Base-by-base conservation (phyloP, 1,140 invertebrate species). In the Drosophila yakuba region DNA sequence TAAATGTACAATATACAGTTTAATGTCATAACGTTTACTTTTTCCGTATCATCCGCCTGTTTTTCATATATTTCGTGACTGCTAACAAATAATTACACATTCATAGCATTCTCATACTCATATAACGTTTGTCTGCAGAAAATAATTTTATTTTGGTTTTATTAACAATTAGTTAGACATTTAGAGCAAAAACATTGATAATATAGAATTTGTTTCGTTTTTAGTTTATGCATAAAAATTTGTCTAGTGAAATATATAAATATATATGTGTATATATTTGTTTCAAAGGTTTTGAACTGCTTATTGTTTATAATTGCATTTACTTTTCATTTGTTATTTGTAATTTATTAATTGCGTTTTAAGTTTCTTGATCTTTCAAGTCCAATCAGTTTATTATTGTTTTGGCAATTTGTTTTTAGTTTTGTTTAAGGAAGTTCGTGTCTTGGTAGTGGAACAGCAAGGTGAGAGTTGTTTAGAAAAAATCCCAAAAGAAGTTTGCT, bases 181-280 rank as follows among this genome's bases (percentile, higher is more conserved):
- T 89, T 89, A 89, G 84, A 89, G 84, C 84, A 89, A 89, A 89
- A 89, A 89, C 84, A 89, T 89, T 84, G 74, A 89, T 89, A 89
- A 89, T 89, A 88, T 89, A 89, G 84, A 84, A 77, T 83, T 71
- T 82, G 52, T 80, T 67, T 74, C 63, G 47, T 51, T 66, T 80
- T 66, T 68, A 80, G 73, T 74, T 63, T 68, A 89, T 74, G 80
- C 84, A 89, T 86, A 88, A 83, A 86, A 88, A 83, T 86, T 86
- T 76, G 76, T 86, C 83, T 86, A 86, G 75, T 88, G 83, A 83
- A 83, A 83, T 86, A 83, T 86, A 83, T 88, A 83, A 76, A 72
- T 82, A 74, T 73, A 83, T 86, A 79, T 88, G 75, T 88, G 77
- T 81, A 84, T 80, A 84, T 84, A 79, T 74, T 74, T 74, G 47